Evolutionary conservation across 2,113 vertebrate species (phyloP), one percentile per base, ranked within the genome.

Genomic region (Gobio gobio): DNA sequence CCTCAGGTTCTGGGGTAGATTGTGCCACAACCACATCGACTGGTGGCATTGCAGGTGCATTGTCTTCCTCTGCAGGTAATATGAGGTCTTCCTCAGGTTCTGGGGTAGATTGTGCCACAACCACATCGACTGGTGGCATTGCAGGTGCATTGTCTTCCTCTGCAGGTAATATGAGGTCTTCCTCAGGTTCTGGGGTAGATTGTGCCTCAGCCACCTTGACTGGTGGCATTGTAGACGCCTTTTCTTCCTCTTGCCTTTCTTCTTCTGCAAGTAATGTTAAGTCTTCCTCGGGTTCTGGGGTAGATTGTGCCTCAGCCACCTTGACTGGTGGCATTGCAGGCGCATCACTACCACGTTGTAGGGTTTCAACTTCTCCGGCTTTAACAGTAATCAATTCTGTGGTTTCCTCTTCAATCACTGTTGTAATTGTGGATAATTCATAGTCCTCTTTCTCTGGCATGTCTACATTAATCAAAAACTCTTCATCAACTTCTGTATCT

Each of bases 401-500:
- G 2, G 36, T 47, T 24, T 83, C 43, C 63, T 92, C 89, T 47
- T 90, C 89, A 18, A 14, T 22, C 40, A 82, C 85, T 63, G 90
- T 84, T 26, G 88, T 82, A 36, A 54, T 14, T 36, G 66, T 83
- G n/a, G 84, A 78, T 40, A 88, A 83, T 73, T 89, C 90, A 26
- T 85, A 73, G 29, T 92, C 89, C n/a, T 86, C 88, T 58, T 58
- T 58, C 45, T 89, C 78, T 14, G 51, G 54, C 8, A 10, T 59
- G 61, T 79, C 70, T 36, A 77, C 70, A 29, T 63, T 72, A 66
- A 56, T 77, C 8, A 89, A 83, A 82, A 70, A 13, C 10, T 82
- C 80, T 47, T 26, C 13, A 14, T 56, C 33, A 66, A 26, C 63
- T n/a, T 83, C 66, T 2, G 75, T 63, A 0, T 87, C 54, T 43